A percentile compares a stretch with the other conserved stretches of the same genome.
Conservation (phyloP, 2,113 vertebrate species). For the Entomyzon cyanotis region DNA sequence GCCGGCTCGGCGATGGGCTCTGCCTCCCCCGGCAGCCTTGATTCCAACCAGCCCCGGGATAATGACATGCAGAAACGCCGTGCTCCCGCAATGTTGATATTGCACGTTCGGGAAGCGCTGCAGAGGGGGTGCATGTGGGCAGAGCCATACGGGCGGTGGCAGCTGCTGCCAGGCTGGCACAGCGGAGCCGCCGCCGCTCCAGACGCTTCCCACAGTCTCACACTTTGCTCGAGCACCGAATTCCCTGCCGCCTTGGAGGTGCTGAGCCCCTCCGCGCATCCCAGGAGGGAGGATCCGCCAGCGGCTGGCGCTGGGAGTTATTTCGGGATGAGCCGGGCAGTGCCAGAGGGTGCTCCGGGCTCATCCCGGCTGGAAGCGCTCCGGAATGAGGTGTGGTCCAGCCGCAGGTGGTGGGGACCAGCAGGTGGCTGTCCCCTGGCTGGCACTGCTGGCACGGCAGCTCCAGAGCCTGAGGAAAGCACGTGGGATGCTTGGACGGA, state of each 20-base stretch:
- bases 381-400: not conserved
- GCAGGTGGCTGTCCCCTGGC: not conserved
- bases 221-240: not conserved
- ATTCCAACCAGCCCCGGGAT: conserved; percentile 52
- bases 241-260: not conserved
- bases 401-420: not conserved
- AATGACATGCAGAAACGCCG: conserved; percentile 50
- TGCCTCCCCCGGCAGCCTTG: not conserved
- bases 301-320: not conserved
- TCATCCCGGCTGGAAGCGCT: not conserved
- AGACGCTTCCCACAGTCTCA: conserved; percentile 58
- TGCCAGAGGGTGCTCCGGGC: not conserved
- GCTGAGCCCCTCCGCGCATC: not conserved
- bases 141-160: conserved; percentile 56
- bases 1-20: conserved; percentile 25
- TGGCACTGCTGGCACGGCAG: not conserved
- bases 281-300: not conserved
- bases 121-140: conserved; percentile 56
- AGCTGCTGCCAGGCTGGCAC: conserved; percentile 63
- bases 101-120: conserved; percentile 29
- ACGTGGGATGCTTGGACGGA: fast-evolving
- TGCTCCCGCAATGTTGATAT: conserved; percentile 59
- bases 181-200: not conserved
- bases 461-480: not conserved
- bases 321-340: not conserved